These are phyloP conservation scores for Phallusia fumigata DNA, from an alignment of 23 tunicate genomes.

Conservation along the genomic window DNA sequence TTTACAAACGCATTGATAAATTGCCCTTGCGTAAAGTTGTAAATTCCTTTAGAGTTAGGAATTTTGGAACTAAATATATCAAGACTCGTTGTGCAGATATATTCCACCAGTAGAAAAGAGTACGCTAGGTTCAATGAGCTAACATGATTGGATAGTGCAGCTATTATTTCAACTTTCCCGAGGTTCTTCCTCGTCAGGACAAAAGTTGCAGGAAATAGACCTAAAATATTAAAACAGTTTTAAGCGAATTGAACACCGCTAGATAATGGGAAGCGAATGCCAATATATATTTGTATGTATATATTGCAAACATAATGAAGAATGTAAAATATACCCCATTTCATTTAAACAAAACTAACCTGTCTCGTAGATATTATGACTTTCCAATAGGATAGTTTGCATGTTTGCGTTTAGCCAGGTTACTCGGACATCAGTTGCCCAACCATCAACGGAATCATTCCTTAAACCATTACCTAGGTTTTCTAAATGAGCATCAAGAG, in stretches of 20 bases:
- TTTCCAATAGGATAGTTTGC: not conserved
- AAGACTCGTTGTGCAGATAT: constrained; percentile 2
- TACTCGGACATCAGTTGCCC: constrained; percentile 67
- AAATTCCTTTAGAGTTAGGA: not conserved
- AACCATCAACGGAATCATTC: constrained; percentile 24
- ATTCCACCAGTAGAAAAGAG: constrained; percentile 44
- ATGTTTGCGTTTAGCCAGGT: constrained; percentile 13
- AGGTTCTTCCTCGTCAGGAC: constrained; percentile 18
- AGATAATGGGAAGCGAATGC: too few relatives aligned
- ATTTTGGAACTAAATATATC: not conserved
- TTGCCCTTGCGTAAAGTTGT: not conserved
- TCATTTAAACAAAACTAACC: constrained; percentile 27
- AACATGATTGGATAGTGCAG: constrained; percentile 48
- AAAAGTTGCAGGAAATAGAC: constrained; percentile 50
- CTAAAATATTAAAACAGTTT: constrained; percentile 24
- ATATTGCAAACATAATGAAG: too few relatives aligned
- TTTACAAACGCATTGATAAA: constrained; percentile 1
- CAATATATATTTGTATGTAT: too few relatives aligned
- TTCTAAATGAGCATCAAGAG: constrained; percentile 34
- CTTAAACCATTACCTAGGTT: not conserved
- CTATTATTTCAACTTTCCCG: constrained; percentile 42
- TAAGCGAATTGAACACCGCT: too few relatives aligned
- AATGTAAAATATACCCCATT: not conserved
- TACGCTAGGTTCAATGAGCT: constrained; percentile 27
- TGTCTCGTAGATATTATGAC: constrained; percentile 7